Evolutionary conservation across 2,888 invertebrate species (phyloP), one percentile per base, ranked within the genome.

Genomic region (Halictus ligatus): DNA sequence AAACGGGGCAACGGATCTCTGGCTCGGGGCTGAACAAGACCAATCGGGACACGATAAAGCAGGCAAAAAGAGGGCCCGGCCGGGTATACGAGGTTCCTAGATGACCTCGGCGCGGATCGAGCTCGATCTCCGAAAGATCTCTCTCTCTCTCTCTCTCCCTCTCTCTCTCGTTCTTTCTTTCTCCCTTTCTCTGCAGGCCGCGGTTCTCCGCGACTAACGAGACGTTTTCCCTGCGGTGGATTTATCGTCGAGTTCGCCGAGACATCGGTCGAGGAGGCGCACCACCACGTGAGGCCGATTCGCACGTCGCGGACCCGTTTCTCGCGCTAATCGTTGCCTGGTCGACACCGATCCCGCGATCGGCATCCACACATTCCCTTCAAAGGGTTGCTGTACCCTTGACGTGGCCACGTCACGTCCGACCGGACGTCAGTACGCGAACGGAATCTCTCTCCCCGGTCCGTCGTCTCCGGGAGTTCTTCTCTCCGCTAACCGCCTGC

Each of bases 181-280:
- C 81, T 86, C 60, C 21, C 40, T 69, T 21, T 40, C 69, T 21
- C 69, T 43, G 10, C 6, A 12, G 48, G 46, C 77, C 71, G 81
- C 77, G 73, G 77, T 74, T 83, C 85, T 84, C 85, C 73, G 69
- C 86, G 88, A 86, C 91, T 91, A 91, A 91, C 91, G 91, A 91
- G 91, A 91, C 91, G 86, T 91, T 91, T 91, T 91, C 91, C 91
- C 91, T 91, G 76, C 91, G 83, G 40, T 87, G 88, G 89, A 91
- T 91, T 91, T 91, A 91, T 91, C 91, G 91, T 86, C 89, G 84
- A 80, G 73, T 79, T 72, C 58, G 58, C 21, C 69, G 50, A 78
- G 83, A 87, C 88, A 82, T 85, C 87, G 88, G 35, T 78, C 85
- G 78, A 76, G 80, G 21, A 40, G 69, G 40, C n/a, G 35, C 69